These are phyloP conservation scores for Lagodon rhomboides DNA, from an alignment of 2,797 vertebrate species.

Conservation along the genomic window DNA sequence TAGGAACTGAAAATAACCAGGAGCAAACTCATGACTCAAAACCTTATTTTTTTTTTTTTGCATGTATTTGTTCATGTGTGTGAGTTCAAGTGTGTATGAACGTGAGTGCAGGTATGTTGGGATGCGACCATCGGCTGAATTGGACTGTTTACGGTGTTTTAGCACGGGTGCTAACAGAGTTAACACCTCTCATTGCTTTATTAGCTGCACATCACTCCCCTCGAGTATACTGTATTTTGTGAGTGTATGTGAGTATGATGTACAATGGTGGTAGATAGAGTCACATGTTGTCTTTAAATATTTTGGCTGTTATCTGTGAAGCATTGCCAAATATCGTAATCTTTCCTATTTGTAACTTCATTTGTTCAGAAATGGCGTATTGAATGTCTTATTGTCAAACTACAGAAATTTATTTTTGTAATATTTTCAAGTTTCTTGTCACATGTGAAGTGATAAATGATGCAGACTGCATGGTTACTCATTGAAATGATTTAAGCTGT, in stretches of 20 bases:
- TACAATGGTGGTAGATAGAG: conserved; percentile 42
- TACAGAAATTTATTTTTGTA: conserved; percentile 59
- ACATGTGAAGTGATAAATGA: conserved; percentile 46
- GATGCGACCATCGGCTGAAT: conserved; percentile 62
- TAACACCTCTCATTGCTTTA: conserved; percentile 55
- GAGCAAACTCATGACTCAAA: conserved; percentile 34
- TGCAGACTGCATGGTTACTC: conserved; percentile 22
- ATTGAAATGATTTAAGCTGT: conserved; percentile 20
- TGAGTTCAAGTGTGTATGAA: conserved; percentile 18
- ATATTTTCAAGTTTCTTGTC: conserved; percentile 29
- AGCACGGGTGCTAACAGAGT: conserved; percentile 46
- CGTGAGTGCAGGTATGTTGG: conserved; percentile 15
- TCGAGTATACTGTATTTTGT: conserved; percentile 37
- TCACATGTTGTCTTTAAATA: conserved; percentile 38
- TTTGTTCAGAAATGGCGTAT: conserved; percentile 45
- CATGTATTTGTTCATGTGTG: conserved; percentile 25
- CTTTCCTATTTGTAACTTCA: conserved; percentile 31
- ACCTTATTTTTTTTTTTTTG: not conserved
- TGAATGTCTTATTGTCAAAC: conserved; percentile 69
- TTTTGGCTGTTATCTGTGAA: conserved; percentile 52
- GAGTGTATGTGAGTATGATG: conserved; percentile 47
- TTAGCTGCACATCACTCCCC: conserved; percentile 51
- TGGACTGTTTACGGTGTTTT: conserved; percentile 68
- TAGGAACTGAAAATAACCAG: conserved; percentile 29
- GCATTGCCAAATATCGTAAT: conserved; percentile 59